Percentiles rank a stretch among this genome's conserved stretches.
These are phyloP conservation scores for Dendrophyllia cribrosa DNA, from an alignment of 64 coral and sea anemone species.

Conservation along the genomic window DNA sequence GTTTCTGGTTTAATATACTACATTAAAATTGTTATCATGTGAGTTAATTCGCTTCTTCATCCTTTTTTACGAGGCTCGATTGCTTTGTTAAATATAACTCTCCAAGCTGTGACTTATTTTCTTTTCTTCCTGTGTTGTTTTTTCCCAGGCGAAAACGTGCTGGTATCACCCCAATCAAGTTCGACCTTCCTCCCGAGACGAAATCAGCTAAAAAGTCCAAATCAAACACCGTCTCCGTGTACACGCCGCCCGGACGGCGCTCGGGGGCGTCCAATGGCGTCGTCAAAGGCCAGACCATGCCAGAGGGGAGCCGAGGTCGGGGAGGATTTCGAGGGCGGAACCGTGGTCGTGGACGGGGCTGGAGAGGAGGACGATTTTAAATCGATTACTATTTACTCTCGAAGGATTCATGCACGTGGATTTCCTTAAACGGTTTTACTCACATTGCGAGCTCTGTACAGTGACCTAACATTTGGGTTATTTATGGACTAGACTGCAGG, in stretches of 20 bases:
- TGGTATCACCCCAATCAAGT: slow-evolving; percentile 97
- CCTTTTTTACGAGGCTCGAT: too few species aligned
- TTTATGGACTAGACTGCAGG: slow-evolving; percentile 3
- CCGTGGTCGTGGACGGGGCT: slow-evolving; percentile 65
- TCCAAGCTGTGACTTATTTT: background rate
- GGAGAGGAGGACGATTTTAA: slow-evolving; percentile 51
- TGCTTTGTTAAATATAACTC: too few species aligned
- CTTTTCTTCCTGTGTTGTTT: slow-evolving; percentile 9
- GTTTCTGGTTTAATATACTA: too few species aligned
- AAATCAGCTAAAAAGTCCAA: slow-evolving; percentile 67
- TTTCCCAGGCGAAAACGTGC: slow-evolving; percentile 90
- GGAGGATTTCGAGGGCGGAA: slow-evolving; percentile 64
- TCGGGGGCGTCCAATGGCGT: slow-evolving; percentile 83
- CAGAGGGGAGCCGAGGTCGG: slow-evolving; percentile 65
- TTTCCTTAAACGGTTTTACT: background rate
- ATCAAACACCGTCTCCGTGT: slow-evolving; percentile 64
- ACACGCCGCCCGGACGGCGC: slow-evolving; percentile 87
- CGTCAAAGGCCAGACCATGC: slow-evolving; percentile 90
- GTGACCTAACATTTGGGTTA: background rate
- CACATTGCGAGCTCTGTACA: slow-evolving; percentile 3
- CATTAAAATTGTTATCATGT: too few species aligned
- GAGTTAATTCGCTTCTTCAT: too few species aligned
- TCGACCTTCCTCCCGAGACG: slow-evolving; percentile 85
- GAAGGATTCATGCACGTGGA: background rate
- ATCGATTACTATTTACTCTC: background rate